Evolutionary conservation across 2,797 vertebrate genomes (phyloP).

Genomic region (Microctenopoma stevenorrisi): DNA sequence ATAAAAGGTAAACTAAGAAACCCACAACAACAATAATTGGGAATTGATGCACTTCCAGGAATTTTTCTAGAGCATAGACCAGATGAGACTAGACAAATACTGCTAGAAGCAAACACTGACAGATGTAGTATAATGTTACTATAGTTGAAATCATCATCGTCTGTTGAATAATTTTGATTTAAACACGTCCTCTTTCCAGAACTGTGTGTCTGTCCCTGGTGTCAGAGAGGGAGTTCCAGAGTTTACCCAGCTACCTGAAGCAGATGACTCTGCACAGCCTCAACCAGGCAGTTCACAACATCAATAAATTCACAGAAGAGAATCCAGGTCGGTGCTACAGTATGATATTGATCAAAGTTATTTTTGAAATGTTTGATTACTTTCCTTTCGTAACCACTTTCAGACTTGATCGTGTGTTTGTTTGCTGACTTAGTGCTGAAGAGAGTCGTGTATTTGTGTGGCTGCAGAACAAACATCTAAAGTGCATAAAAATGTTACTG

Average conservation of each 20-base stretch:
- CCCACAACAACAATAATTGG: accelerated
- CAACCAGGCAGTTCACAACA: constrained; percentile 76
- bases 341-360: not conserved
- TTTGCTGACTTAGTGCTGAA: too few species aligned
- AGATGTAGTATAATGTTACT: not conserved
- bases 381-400: too few species aligned
- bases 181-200: not conserved
- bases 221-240: constrained; percentile 73
- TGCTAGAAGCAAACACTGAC: not conserved
- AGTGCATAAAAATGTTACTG: not conserved
- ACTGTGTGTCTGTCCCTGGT: constrained; percentile 57
- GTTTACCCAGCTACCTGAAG: constrained; percentile 76
- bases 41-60: not conserved
- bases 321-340: constrained; percentile 58
- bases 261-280: constrained; percentile 75
- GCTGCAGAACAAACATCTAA: not conserved
- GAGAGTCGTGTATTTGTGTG: too few species aligned
- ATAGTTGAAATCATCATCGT: too few species aligned
- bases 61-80: too few species aligned
- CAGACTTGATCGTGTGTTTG: not conserved
- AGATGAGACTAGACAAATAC: not conserved
- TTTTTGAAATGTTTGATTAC: not conserved
- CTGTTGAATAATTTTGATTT: not conserved
- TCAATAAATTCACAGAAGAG: constrained; percentile 68
- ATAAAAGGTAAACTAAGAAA: constrained; percentile 73